A percentile compares a stretch with the other conserved stretches of the same genome.
phyloP scores from a whole-genome alignment of 35 echinoderm and acorn worm genomes.

The Lytechinus pictus region DNA sequence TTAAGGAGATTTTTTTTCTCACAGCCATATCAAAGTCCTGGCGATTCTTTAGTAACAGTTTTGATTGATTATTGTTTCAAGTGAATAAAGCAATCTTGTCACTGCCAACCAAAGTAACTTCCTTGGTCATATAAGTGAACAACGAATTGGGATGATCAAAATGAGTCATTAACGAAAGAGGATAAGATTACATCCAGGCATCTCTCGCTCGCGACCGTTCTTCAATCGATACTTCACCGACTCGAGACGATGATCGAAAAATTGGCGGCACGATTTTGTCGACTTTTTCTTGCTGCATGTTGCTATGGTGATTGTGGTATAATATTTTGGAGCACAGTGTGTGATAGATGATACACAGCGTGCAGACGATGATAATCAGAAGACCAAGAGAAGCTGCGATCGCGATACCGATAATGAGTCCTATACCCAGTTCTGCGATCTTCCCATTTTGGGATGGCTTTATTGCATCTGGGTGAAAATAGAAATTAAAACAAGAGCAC shows the following conservation, averaged over 20 bases:
- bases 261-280: background rate
- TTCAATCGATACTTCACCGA: background rate
- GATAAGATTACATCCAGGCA: background rate
- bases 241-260: conserved; percentile 1
- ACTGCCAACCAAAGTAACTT: too few relatives aligned
- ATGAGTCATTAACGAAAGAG: background rate
- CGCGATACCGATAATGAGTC: conserved; percentile 47
- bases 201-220: background rate
- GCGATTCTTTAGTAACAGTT: too few relatives aligned
- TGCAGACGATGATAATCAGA: conserved; percentile 34
- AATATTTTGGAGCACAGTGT: conserved; percentile 6
- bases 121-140: too few relatives aligned
- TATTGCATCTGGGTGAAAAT: conserved; percentile 2
- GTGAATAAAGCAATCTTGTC: too few relatives aligned
- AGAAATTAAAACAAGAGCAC: background rate
- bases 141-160: too few relatives aligned
- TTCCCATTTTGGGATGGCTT: background rate
- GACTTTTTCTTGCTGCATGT: background rate
- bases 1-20: too few relatives aligned
- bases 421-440: background rate
- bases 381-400: background rate
- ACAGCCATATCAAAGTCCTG: too few relatives aligned
- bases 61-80: too few relatives aligned
- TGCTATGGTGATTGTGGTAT: background rate
- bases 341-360: conserved; percentile 50